Conservation (phyloP, 1,140 invertebrate species). For the Dendroctonus ponderosae region DNA sequence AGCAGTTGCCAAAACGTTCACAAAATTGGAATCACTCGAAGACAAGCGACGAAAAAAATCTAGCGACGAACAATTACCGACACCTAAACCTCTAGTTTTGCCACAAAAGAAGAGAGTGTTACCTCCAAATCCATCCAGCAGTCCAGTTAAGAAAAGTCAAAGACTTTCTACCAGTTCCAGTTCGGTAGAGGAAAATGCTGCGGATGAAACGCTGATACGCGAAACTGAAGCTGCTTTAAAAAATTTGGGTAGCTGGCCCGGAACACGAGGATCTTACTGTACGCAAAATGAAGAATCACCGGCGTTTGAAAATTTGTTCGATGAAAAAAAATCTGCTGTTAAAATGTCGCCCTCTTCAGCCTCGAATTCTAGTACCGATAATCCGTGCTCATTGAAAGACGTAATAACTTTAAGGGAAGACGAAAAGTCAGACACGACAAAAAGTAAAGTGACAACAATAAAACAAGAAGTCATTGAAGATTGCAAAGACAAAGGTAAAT, state of each 20-base stretch:
- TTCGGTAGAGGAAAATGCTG: conserved; percentile 55
- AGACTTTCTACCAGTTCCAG: conserved; percentile 40
- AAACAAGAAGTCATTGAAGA: conserved; percentile 48
- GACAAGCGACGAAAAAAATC: conserved; percentile 56
- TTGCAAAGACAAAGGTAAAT: conserved; percentile 44
- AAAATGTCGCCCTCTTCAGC: conserved; percentile 66
- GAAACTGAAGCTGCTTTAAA: conserved; percentile 84
- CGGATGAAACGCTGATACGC: conserved; percentile 77
- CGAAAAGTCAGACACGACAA: conserved; percentile 47
- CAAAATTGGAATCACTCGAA: conserved; percentile 50
- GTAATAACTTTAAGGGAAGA: conserved; percentile 62
- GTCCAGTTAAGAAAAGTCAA: conserved; percentile 57
- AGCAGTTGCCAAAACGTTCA: conserved; percentile 47
- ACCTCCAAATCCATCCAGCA: conserved; percentile 50
- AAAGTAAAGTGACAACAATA: conserved; percentile 38
- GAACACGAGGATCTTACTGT: conserved; percentile 63
- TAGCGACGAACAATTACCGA: conserved; percentile 45
- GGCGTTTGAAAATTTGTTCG: conserved; percentile 80
- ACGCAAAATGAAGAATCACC: conserved; percentile 71
- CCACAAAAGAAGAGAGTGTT: conserved; percentile 65
- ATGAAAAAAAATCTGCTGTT: conserved; percentile 69
- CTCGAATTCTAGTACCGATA: conserved; percentile 61
- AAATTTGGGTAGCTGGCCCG: conserved; percentile 77
- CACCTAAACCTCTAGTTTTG: conserved; percentile 53
- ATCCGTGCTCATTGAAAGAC: conserved; percentile 61